A percentile compares a stretch with the other conserved stretches of the same genome.
phyloP scores from a whole-genome alignment of 2,113 vertebrate species.

The Ariopsis seemanni region DNA sequence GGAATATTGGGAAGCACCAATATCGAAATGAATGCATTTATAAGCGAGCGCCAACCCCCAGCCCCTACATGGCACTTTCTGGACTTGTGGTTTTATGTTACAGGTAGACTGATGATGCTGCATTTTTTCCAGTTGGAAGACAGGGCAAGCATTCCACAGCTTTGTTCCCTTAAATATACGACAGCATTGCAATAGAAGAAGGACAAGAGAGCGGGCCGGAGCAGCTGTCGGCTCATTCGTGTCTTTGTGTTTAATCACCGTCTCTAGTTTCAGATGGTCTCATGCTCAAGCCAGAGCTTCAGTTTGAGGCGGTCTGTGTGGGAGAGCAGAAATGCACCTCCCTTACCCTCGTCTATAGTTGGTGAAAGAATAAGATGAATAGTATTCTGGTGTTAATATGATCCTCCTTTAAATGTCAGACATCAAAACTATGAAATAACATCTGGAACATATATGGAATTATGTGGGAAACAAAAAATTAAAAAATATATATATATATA shows the following conservation, averaged over 20 bases:
- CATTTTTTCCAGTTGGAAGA: slow-evolving; percentile 47
- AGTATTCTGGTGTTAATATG: background rate
- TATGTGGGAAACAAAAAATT: too few relatives aligned
- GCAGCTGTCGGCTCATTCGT: slow-evolving; percentile 77
- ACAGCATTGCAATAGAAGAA: slow-evolving; percentile 51
- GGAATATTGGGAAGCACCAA: background rate
- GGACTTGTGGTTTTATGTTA: slow-evolving; percentile 53
- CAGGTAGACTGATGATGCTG: slow-evolving; percentile 47
- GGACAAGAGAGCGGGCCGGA: slow-evolving; percentile 60
- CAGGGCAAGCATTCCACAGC: slow-evolving; percentile 48
- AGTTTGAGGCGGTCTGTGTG: background rate
- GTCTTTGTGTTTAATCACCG: slow-evolving; percentile 69
- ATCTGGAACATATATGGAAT: too few relatives aligned
- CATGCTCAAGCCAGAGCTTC: slow-evolving; percentile 47
- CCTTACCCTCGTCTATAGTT: too few relatives aligned
- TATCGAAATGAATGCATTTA: background rate
- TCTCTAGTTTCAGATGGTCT: slow-evolving; percentile 66
- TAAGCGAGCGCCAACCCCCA: slow-evolving; percentile 13
- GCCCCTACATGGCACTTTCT: slow-evolving; percentile 14
- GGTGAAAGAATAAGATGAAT: background rate
- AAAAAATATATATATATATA: too few relatives aligned
- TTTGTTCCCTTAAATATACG: slow-evolving; percentile 69
- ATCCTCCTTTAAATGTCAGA: background rate
- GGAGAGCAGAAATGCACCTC: background rate
- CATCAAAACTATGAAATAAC: too few relatives aligned